Conservation (phyloP, 1,140 invertebrate genomes). For the Bemisia tabaci region DNA sequence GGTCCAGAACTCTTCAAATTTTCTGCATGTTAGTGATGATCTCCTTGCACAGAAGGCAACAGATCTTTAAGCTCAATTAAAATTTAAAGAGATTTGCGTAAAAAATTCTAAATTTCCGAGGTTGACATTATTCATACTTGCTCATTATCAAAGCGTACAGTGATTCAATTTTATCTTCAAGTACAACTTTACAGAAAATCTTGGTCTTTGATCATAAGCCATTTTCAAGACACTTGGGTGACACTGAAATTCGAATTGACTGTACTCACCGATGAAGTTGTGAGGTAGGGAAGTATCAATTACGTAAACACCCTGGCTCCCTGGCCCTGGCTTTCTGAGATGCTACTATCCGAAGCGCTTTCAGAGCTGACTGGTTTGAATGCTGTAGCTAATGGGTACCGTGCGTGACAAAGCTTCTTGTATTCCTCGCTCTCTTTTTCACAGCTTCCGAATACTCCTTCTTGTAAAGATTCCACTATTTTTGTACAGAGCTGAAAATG, state of each 20-base stretch:
- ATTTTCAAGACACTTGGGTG: too few relatives aligned
- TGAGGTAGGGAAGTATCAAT: neutral
- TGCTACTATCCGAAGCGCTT: neutral
- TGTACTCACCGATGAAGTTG: neutral
- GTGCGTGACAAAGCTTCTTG: slow-evolving; percentile 49
- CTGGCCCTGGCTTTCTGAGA: neutral
- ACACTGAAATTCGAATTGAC: neutral
- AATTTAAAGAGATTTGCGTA: neutral
- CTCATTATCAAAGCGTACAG: too few relatives aligned
- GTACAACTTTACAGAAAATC: neutral
- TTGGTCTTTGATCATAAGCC: neutral
- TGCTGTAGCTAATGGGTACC: slow-evolving; percentile 57
- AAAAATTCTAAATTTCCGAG: neutral
- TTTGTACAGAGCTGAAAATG: slow-evolving; percentile 55
- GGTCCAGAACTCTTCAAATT: too few relatives aligned
- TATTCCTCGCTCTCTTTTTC: slow-evolving; percentile 51
- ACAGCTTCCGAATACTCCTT: slow-evolving; percentile 62
- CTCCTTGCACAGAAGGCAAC: too few relatives aligned
- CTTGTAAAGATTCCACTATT: slow-evolving; percentile 56
- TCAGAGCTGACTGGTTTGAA: slow-evolving; percentile 31
- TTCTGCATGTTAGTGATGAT: too few relatives aligned
- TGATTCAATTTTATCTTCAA: neutral
- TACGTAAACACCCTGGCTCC: neutral
- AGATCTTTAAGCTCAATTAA: too few relatives aligned
- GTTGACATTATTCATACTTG: neutral